Percentiles rank a stretch among this genome's conserved stretches.
These are phyloP conservation scores for Epinephelus awoara DNA, from an alignment of 2,797 vertebrate genomes.

Conservation along the genomic window DNA sequence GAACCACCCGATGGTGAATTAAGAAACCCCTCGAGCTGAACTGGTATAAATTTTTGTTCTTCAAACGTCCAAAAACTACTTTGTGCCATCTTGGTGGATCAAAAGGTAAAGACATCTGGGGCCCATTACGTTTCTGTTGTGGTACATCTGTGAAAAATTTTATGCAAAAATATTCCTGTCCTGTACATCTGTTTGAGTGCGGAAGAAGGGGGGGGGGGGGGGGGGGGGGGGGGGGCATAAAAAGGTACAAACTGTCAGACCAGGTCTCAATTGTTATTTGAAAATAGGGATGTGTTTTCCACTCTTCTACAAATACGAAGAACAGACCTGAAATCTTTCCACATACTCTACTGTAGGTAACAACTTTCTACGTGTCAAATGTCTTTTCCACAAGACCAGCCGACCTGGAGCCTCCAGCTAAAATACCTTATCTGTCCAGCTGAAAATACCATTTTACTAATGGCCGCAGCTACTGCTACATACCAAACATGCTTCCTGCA, in stretches of 20 bases:
- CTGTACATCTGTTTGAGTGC: conserved; percentile 5
- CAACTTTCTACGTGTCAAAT: conserved; percentile 59
- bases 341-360: conserved; percentile 32
- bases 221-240: background rate
- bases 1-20: background rate
- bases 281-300: conserved; percentile 37
- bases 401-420: conserved; percentile 30
- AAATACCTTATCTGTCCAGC: conserved; percentile 67
- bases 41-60: background rate
- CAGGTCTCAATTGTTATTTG: conserved; percentile 20
- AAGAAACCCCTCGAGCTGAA: background rate
- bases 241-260: background rate
- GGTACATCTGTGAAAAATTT: conserved; percentile 32
- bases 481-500: conserved; percentile 53
- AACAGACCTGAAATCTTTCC: conserved; percentile 48
- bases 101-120: conserved; percentile 8
- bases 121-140: conserved; percentile 4
- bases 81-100: background rate
- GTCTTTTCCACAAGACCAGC: conserved; percentile 63
- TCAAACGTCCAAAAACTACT: background rate
- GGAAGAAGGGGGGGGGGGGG: background rate
- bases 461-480: conserved; percentile 46
- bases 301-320: conserved; percentile 18
- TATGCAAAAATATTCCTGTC: background rate
- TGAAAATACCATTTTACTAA: conserved; percentile 66